Base-by-base conservation (phyloP, 2,888 invertebrate species). In the Andrena bicolor region DNA sequence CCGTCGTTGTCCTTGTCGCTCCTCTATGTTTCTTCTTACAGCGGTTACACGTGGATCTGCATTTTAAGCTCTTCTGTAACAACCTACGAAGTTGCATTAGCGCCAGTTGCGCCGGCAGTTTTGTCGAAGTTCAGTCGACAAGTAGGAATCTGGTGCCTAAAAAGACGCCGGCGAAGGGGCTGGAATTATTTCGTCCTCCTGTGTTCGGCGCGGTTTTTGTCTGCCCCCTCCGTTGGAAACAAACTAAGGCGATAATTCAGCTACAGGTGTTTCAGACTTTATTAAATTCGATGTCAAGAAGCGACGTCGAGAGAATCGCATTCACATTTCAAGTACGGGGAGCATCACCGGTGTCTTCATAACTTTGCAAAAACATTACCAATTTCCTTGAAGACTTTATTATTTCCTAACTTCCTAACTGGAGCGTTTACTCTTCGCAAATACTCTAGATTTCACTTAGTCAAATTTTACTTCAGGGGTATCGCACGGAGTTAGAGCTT, bases 221-320 rank as follows among this genome's bases (percentile, higher is more conserved):
- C 35, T 58, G 4, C 16, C 35, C 64, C 48, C 71, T 71, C 26
- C 23, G 1, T 56, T 13, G 66, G 80, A 83, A 87, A 73, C 85
- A 80, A 93, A 93, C 90, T 92, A 87, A 73, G 81, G 79, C 86
- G 89, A 92, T 93, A 92, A 93, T 92, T 93, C 91, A 91, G 85
- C 90, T 90, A 90, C 93, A 93, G 92, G 90, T 92, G 92, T 88
- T 76, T 76, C 84, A 79, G 83, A 87, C 86, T 89, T 92, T 90
- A 88, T 88, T 90, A 91, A 91, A 90, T 83, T 87, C 81, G 74
- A 74, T 74, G 75, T 75, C 61, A 72, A 82, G 68, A 32, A 65
- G 58, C 32, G 16, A 35, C 41, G 51, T n/a, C 20, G 16, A 61
- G 23, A 23, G n/a, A 49, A 56, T 10, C 30, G 28, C 8, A 32